A percentile compares a stretch with the other conserved stretches of the same genome.
Conservation (phyloP, 2,797 vertebrate species). For the Hylomyscus alleni region DNA sequence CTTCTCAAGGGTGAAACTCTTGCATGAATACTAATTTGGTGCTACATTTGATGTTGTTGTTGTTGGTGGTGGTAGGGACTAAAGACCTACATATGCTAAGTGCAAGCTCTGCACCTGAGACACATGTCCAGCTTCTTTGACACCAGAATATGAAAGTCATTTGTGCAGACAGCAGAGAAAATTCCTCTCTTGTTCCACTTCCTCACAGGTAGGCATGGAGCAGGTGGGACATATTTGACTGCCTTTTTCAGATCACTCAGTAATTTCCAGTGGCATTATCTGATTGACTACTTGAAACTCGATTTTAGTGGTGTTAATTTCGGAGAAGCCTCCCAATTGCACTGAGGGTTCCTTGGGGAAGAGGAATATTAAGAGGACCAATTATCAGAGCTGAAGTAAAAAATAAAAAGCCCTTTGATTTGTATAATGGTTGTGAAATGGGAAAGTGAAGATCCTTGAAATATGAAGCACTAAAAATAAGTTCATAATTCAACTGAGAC, state of each 20-base stretch:
- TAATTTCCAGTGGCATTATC: background rate
- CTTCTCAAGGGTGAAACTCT: too few relatives aligned
- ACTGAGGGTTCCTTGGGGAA: background rate
- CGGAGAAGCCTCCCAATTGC: background rate
- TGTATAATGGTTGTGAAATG: conserved; percentile 46
- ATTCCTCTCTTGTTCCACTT: too few relatives aligned
- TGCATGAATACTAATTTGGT: background rate
- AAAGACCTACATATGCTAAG: background rate
- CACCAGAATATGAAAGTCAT: too few relatives aligned
- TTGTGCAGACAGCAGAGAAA: background rate
- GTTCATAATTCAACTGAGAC: conserved; percentile 19
- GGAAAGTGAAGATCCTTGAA: conserved; percentile 38
- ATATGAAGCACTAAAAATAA: conserved; percentile 30
- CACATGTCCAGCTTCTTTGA: too few relatives aligned
- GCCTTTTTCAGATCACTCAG: background rate
- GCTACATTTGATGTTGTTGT: background rate
- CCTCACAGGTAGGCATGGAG: background rate
- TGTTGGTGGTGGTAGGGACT: background rate
- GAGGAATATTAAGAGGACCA: conserved; percentile 54
- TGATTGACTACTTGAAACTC: conserved; percentile 19
- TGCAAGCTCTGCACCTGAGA: too few relatives aligned
- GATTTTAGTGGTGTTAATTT: conserved; percentile 55
- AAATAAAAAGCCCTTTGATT: conserved; percentile 51
- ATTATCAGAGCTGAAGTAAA: conserved; percentile 61
- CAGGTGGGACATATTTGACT: background rate